A percentile compares a stretch with the other conserved stretches of the same genome.
Evolutionary conservation across 2,113 vertebrate species (phyloP).

Genomic region (Brienomyrus longianalis): DNA sequence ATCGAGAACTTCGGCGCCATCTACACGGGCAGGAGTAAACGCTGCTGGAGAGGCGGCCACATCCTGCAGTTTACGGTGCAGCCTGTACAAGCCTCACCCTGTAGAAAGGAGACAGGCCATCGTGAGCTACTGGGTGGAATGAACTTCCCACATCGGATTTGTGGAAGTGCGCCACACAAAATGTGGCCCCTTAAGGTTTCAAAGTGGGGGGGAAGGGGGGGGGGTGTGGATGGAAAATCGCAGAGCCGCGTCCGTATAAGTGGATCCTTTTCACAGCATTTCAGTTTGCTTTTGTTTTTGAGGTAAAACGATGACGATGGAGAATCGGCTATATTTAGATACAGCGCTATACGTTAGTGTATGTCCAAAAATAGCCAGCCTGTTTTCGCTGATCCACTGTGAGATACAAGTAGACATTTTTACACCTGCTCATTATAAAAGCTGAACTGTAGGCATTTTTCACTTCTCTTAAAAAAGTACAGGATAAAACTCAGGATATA

Average conservation of each 20-base stretch:
- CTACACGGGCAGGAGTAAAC: not conserved
- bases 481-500: slow-evolving; percentile 4
- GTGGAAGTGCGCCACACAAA: not conserved
- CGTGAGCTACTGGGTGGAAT: not conserved
- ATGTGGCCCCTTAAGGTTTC: not conserved
- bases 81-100: not conserved
- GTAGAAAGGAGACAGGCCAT: not conserved
- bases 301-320: not conserved
- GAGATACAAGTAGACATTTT: slow-evolving; percentile 8
- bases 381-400: slow-evolving; percentile 9
- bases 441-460: slow-evolving; percentile 6
- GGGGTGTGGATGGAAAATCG: not conserved
- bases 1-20: not conserved
- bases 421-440: slow-evolving; percentile 18
- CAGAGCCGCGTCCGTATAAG: not conserved
- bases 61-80: not conserved
- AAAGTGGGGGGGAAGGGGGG: too few relatives aligned
- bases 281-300: not conserved
- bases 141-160: not conserved
- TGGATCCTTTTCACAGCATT: not conserved
- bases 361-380: slow-evolving; percentile 6
- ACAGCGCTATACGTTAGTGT: slow-evolving; percentile 14
- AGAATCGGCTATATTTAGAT: slow-evolving; percentile 13
- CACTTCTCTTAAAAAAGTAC: not conserved
- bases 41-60: not conserved